Conservation (phyloP, 1,140 invertebrate genomes). For the Drosophila suzukii region DNA sequence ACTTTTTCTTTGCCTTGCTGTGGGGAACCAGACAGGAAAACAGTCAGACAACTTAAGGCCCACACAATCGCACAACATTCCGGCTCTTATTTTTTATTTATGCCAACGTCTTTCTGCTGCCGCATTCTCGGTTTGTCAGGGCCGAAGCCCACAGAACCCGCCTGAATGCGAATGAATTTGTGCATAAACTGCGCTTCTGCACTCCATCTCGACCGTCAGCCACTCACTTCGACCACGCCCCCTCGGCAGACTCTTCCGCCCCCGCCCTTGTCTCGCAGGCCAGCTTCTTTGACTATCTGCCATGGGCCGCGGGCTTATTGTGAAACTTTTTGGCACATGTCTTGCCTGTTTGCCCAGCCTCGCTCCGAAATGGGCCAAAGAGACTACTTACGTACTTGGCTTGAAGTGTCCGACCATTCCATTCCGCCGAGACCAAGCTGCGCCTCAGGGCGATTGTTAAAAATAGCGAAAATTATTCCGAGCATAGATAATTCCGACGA, state of each 20-base stretch:
- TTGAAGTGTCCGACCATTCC: constrained; percentile 20
- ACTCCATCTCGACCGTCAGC: constrained; percentile 40
- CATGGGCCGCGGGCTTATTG: constrained; percentile 69
- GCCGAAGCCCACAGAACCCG: constrained; percentile 29
- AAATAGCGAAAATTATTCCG: constrained; percentile 58
- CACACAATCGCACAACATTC: constrained; percentile 23
- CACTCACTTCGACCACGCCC: constrained; percentile 51
- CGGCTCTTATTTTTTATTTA: constrained; percentile 20
- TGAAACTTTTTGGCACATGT: constrained; percentile 82
- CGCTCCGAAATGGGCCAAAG: constrained; percentile 38
- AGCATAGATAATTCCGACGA: constrained; percentile 16
- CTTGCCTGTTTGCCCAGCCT: constrained; percentile 58
- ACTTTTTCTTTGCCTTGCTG: constrained; percentile 7
- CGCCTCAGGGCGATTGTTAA: constrained; percentile 53
- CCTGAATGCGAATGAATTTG: constrained; percentile 66
- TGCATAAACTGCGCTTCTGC: constrained; percentile 76
- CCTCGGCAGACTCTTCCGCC: constrained; percentile 2
- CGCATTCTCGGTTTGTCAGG: constrained; percentile 24
- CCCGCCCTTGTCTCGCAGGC: constrained; percentile 1
- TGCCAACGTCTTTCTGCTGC: constrained; percentile 52
- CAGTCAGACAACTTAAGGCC: constrained; percentile 45
- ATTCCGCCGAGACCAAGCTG: constrained; percentile 13
- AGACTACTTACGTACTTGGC: constrained; percentile 42
- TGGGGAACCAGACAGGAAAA: constrained; percentile 56
- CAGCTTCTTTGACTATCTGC: constrained; percentile 36